Conservation (phyloP, 2,797 vertebrate species). For the Eremophila alpestris region DNA sequence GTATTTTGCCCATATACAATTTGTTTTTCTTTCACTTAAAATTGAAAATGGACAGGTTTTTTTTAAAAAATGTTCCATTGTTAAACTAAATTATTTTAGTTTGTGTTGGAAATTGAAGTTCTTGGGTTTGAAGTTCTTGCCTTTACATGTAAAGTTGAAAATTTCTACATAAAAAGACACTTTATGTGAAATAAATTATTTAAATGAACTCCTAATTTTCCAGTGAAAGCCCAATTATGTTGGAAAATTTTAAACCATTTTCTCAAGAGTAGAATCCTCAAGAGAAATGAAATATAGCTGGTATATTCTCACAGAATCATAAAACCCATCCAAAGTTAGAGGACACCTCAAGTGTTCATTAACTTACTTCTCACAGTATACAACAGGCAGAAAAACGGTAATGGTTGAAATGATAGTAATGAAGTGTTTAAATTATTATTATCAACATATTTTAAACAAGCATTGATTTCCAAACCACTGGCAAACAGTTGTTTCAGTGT, state of each 20-base stretch:
- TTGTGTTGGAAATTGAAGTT: slow-evolving; percentile 54
- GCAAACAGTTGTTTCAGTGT: slow-evolving; percentile 9
- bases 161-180: slow-evolving; percentile 65
- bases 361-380: slow-evolving; percentile 24
- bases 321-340: slow-evolving; percentile 45
- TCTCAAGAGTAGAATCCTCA: slow-evolving; percentile 60
- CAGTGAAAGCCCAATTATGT: slow-evolving; percentile 69
- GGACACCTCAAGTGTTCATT: slow-evolving; percentile 16
- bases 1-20: not conserved
- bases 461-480: not conserved
- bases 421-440: slow-evolving; percentile 25
- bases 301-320: slow-evolving; percentile 54
- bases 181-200: slow-evolving; percentile 72
- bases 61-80: not conserved
- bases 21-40: slow-evolving; percentile 28
- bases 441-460: slow-evolving; percentile 22
- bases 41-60: slow-evolving; percentile 6
- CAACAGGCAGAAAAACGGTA: not conserved
- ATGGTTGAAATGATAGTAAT: not conserved
- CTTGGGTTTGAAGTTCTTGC: slow-evolving; percentile 41
- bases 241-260: slow-evolving; percentile 65
- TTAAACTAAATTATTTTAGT: slow-evolving; percentile 46
- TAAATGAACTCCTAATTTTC: slow-evolving; percentile 70
- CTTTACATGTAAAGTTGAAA: slow-evolving; percentile 60
- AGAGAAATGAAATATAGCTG: slow-evolving; percentile 57